Evolutionary conservation across 2,113 vertebrate species (phyloP).

Genomic region (Zingel zingel): DNA sequence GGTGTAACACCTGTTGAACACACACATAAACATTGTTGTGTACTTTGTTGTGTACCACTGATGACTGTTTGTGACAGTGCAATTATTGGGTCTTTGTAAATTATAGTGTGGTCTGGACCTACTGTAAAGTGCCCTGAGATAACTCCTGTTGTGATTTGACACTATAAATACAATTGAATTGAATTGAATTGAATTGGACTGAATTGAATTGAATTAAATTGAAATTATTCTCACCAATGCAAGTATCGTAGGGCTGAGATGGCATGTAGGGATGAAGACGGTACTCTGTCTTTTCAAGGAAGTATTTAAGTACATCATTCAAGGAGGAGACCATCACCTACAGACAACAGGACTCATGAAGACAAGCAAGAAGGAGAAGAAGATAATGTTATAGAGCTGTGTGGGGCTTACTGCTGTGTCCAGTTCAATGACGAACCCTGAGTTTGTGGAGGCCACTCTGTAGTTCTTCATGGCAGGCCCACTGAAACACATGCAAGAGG

Average conservation of each 20-base stretch:
- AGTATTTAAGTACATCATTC: conserved; percentile 65
- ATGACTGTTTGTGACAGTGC: neutral
- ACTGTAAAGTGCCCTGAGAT: too few species aligned
- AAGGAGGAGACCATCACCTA: conserved; percentile 71
- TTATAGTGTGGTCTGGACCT: too few species aligned
- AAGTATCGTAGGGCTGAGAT: conserved; percentile 66
- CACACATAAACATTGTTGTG: neutral
- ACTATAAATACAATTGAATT: too few species aligned
- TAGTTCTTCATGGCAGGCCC: conserved; percentile 84
- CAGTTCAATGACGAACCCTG: conserved; percentile 84
- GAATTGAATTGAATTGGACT: too few species aligned
- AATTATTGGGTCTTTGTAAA: too few species aligned
- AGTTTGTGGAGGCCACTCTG: conserved; percentile 78
- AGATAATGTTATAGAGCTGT: neutral
- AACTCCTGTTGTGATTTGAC: too few species aligned
- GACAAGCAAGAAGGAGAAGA: conserved; percentile 2
- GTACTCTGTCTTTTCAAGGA: conserved; percentile 68
- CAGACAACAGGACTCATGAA: conserved; percentile 3
- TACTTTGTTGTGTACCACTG: neutral
- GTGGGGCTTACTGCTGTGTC: conserved; percentile 82
- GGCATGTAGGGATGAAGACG: conserved; percentile 60
- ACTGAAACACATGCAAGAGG: conserved; percentile 75
- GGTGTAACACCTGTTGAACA: conserved; percentile 44
- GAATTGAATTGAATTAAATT: too few species aligned
- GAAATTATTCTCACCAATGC: conserved; percentile 65